phyloP scores from a whole-genome alignment of 2,797 vertebrate genomes.

The Thalassophryne amazonica region DNA sequence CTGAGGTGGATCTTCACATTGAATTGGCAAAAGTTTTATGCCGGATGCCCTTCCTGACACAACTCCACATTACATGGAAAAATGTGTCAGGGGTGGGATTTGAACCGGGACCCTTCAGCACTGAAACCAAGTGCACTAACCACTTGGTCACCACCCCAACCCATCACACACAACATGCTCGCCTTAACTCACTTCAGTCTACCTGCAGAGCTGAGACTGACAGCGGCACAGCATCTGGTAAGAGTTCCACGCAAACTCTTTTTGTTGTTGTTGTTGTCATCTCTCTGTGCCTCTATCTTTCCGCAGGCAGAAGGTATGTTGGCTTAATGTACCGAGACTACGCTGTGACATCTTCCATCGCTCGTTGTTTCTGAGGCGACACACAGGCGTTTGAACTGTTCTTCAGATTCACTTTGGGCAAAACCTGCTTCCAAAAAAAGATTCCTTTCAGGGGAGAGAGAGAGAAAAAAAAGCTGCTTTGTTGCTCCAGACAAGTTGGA shows the following conservation, averaged over 20 bases:
- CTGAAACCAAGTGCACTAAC: too few relatives aligned
- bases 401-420: conserved; percentile 9
- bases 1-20: too few relatives aligned
- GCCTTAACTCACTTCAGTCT: not conserved
- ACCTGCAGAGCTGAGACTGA: conserved; percentile 3
- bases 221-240: conserved; percentile 26
- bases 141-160: too few relatives aligned
- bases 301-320: conserved; percentile 33
- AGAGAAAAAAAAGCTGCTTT: conserved; percentile 2
- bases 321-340: not conserved
- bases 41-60: too few relatives aligned
- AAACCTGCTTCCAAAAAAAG: not conserved
- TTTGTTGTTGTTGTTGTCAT: not conserved
- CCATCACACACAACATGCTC: not conserved
- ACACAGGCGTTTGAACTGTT: conserved; percentile 1
- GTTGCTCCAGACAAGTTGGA: not conserved
- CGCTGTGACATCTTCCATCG: conserved; percentile 16
- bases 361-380: conserved; percentile 13
- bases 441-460: not conserved
- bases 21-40: too few relatives aligned
- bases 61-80: too few relatives aligned
- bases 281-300: conserved; percentile 3
- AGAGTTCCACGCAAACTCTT: conserved; percentile 19
- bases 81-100: too few relatives aligned
- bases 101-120: too few relatives aligned